Base-by-base conservation (phyloP, 2,797 vertebrate species). In the Semaprochilodus insignis region DNA sequence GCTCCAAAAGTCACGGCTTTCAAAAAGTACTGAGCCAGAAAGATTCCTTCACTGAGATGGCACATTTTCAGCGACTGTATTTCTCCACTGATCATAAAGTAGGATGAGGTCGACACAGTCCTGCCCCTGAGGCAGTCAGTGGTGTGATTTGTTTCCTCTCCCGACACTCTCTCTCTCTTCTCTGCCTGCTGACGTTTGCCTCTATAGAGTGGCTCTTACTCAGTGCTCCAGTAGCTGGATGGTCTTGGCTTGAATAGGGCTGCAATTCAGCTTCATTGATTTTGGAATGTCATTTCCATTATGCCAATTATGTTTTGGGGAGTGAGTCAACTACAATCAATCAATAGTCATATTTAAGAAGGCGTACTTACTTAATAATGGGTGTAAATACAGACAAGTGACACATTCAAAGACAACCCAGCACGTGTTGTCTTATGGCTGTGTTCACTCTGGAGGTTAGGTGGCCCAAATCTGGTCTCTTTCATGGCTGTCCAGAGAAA, bases 111-210 rank as follows among this genome's bases (percentile, higher is more conserved):
- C 25, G 52, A 55, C 25, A 31, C 52, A 21, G 17, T 74, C 71
- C 71, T 74, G 54, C 51, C 71, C 71, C 25, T 74, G 71, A 55
- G 44, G 52, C 52, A 1, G 71, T 21, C 71, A 55, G 52, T 74
- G 25, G 16, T 34, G 25, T 55, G 54, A 74, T 74, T 57, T 67
- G 34, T 67, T 67, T 40, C 34, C 65, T 40, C 34, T 66, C 63
- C 63, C 14, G n/a, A 25, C 25, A 1, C 11, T 2, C 60, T 48
- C 44, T 48, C 44, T 48, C 60, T 5, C n/a, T 1, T 44, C 40
- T 44, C 34, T 36, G 31, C 31, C 7, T 21, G 19, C 34, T 67
- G 34, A 40, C 21, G 19, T 21, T 67, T 36, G 40, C 17, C 34
- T 67, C 65, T 13, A 5, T 54, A 21, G 48, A 72, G 23, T 2